Evolutionary conservation across 2,113 vertebrate genomes (phyloP).

Genomic region (Protomyctophum bolini): DNA sequence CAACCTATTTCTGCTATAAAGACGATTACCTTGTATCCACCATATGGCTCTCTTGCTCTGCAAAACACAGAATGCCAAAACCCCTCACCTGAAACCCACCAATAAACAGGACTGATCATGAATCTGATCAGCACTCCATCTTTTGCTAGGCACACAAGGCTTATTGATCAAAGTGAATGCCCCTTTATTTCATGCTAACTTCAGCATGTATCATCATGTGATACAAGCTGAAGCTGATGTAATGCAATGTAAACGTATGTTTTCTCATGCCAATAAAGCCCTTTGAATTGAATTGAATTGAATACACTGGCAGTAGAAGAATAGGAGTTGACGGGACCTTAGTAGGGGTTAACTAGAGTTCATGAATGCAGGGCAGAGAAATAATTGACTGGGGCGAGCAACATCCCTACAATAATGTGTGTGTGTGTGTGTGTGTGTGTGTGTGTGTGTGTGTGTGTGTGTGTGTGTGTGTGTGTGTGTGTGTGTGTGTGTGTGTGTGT

Average conservation of each 20-base stretch:
- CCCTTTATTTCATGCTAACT: neutral
- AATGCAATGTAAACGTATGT: too few species aligned
- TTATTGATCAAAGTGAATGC: neutral
- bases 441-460: slow-evolving; percentile 15
- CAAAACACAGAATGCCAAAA: slow-evolving; percentile 7
- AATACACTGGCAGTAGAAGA: neutral
- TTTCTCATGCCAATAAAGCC: too few species aligned
- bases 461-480: neutral
- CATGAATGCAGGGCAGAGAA: slow-evolving; percentile 23
- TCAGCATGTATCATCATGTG: slow-evolving; percentile 1
- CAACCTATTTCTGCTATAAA: neutral
- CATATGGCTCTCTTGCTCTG: neutral
- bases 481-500: too few species aligned
- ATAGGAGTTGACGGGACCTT: slow-evolving; percentile 7
- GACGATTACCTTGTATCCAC: slow-evolving; percentile 5
- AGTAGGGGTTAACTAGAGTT: slow-evolving; percentile 54
- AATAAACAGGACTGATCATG: neutral
- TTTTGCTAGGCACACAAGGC: neutral
- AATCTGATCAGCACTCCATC: neutral
- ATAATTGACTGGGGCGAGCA: slow-evolving; percentile 6
- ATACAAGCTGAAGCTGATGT: too few species aligned
- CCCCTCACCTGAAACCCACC: neutral
- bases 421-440: slow-evolving; percentile 8
- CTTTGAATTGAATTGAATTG: too few species aligned
- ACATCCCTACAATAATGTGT: neutral